phyloP scores from a whole-genome alignment of 2,113 vertebrate species.

The Eulemur macaco region DNA sequence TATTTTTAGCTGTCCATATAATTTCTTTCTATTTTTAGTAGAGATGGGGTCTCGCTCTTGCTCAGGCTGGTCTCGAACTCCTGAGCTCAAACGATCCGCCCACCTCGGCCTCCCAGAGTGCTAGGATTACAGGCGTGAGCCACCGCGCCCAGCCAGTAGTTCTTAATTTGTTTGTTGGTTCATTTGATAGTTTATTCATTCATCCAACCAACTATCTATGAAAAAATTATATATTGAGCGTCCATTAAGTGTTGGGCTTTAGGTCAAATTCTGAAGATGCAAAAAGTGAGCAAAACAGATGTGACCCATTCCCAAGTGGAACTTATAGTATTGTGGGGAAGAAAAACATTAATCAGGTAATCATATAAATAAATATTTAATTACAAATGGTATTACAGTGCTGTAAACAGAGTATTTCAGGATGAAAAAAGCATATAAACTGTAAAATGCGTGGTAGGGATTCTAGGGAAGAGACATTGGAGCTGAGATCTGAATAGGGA shows the following conservation, averaged over 20 bases:
- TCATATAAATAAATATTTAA: not conserved
- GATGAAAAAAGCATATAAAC: not conserved
- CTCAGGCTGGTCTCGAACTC: no score
- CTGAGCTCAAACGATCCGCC: no score
- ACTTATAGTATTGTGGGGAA: not conserved
- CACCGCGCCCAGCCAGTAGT: not conserved
- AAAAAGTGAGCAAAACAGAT: not conserved
- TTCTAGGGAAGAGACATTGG: not conserved
- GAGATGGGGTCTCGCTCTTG: no score
- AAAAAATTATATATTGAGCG: not conserved
- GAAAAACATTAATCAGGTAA: not conserved
- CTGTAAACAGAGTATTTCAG: not conserved
- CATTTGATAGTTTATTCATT: not conserved
- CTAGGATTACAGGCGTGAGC: no score
- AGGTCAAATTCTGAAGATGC: not conserved
- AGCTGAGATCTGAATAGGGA: not conserved
- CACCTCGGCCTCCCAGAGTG: no score
- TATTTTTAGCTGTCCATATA: no score
- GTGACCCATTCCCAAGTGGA: not conserved
- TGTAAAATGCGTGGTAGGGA: not conserved
- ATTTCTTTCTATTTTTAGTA: no score
- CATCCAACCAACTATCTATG: not conserved
- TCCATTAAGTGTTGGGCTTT: not conserved
- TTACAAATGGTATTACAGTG: not conserved
- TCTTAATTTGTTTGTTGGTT: constrained; percentile 11